phyloP scores from a whole-genome alignment of 1,140 invertebrate genomes.

The Psix sp. region DNA sequence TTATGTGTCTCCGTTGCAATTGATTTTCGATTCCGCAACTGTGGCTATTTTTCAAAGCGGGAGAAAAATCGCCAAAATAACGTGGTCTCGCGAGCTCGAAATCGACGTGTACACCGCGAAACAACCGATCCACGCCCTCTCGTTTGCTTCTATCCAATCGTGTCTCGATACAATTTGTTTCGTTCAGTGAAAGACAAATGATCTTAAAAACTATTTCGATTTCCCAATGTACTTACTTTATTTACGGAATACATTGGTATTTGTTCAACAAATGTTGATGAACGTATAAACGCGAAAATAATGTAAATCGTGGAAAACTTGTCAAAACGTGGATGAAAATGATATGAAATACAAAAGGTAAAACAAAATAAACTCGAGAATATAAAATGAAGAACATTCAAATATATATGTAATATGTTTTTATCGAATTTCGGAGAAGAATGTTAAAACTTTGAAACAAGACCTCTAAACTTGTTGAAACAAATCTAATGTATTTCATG shows the following conservation, averaged over 20 bases:
- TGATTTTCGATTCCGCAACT: constrained; percentile 72
- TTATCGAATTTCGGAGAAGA: too few relatives aligned
- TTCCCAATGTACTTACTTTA: too few relatives aligned
- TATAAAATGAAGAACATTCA: too few relatives aligned
- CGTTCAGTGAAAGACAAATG: constrained; percentile 31
- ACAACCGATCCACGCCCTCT: constrained; percentile 38
- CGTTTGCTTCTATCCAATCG: constrained; percentile 46
- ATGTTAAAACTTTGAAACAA: too few relatives aligned
- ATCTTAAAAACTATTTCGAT: constrained; percentile 9
- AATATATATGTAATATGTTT: too few relatives aligned
- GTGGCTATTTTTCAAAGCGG: constrained; percentile 67
- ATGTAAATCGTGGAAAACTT: too few relatives aligned
- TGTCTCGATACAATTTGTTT: constrained; percentile 38
- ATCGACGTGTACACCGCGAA: constrained; percentile 20
- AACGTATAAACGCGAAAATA: too few relatives aligned
- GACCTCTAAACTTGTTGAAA: constrained; percentile 1
- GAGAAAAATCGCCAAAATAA: constrained; percentile 72
- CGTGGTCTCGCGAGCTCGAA: constrained; percentile 39
- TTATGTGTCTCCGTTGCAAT: constrained; percentile 55
- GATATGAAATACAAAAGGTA: neutral
- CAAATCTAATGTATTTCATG: neutral
- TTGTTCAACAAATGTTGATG: too few relatives aligned
- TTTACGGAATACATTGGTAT: too few relatives aligned
- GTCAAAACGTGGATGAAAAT: too few relatives aligned
- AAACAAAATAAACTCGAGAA: neutral